Base-by-base conservation (phyloP, 1,140 invertebrate genomes). In the Brachionus rubens region DNA sequence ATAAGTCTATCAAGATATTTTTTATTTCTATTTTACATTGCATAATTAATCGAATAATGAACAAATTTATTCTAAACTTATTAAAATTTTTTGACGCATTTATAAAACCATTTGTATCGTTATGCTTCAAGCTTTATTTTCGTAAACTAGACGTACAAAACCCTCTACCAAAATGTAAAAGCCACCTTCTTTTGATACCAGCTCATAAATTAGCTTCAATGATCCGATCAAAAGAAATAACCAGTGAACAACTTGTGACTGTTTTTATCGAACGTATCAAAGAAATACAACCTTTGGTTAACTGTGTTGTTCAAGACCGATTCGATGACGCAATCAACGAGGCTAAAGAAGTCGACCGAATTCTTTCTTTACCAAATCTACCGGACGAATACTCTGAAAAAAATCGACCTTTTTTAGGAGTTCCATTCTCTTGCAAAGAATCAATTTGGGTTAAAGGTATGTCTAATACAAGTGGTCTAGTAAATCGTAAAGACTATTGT, bases 401-500 rank as follows among this genome's bases (percentile, higher is more conserved):
- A 52, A 82, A 79, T 52, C 80, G 79, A 19, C 83, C 83, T 68
- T 78, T 83, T 28, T 79, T 84, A 43, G 83, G 83, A 24, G 82
- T 85, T n/a, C 83, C 83, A 14, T 54, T 83, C 12, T 80, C 82
- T 65, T 80, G 81, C 12, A 85, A 85, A 75, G 83, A 84, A 78
- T 75, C 21, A 9, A 43, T 75, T 26, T 41, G 46, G 36, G 30
- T 56, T 28, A 30, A 26, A 40, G 72, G 72, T 16, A 54, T 75
- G 48, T 36, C 28, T 33, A 54, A 56, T 75, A 24, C 50, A 1
- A 88, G 88, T 47, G 90, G 91, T 4, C 86, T 89, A 16, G 75
- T 89, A 10, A 80, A 83, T 4, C 83, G 89, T 14, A 86, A 84
- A 72, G 86, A 86, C 1, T 78, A 86, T 2, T 87, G 87, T 59